Percentiles rank a stretch among this genome's conserved stretches.
These are phyloP conservation scores for Xiphias gladius DNA, from an alignment of 2,113 vertebrate species.

Conservation along the genomic window DNA sequence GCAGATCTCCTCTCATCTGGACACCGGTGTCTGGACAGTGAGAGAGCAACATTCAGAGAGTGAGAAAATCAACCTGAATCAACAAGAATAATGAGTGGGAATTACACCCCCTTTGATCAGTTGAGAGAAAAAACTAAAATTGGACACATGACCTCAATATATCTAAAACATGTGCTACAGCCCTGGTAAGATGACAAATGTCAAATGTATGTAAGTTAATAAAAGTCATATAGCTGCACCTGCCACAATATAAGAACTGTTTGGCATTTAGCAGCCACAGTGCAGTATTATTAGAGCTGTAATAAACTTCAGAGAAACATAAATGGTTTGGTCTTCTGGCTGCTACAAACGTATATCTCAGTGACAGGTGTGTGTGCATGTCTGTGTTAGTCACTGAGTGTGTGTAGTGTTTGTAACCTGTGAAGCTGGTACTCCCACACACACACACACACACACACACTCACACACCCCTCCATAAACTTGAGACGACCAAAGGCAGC, in stretches of 20 bases:
- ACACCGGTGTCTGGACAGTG: not conserved
- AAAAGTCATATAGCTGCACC: not conserved
- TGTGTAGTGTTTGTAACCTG: constrained; percentile 48
- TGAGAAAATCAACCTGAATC: not conserved
- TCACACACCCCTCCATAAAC: constrained; percentile 58
- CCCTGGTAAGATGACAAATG: not conserved
- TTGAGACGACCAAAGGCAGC: constrained; percentile 71
- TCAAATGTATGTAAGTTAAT: not conserved
- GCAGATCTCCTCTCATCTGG: not conserved
- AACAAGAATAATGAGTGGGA: not conserved
- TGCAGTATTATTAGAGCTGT: constrained; percentile 17
- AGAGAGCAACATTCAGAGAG: not conserved
- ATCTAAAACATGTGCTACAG: not conserved
- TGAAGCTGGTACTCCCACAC: constrained; percentile 29
- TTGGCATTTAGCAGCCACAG: not conserved
- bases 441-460: constrained; percentile 7
- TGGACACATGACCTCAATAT: not conserved
- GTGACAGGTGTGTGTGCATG: constrained; percentile 19
- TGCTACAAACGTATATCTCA: constrained; percentile 10
- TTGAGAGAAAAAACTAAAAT: too few species aligned
- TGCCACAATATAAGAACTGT: not conserved
- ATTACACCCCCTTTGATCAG: too few species aligned
- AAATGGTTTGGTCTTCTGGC: constrained; percentile 15
- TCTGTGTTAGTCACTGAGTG: constrained; percentile 37
- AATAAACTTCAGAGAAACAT: constrained; percentile 2